Percentiles rank a stretch among this genome's conserved stretches.
phyloP scores from a whole-genome alignment of 1,140 invertebrate genomes.

The Cherax quadricarinatus region DNA sequence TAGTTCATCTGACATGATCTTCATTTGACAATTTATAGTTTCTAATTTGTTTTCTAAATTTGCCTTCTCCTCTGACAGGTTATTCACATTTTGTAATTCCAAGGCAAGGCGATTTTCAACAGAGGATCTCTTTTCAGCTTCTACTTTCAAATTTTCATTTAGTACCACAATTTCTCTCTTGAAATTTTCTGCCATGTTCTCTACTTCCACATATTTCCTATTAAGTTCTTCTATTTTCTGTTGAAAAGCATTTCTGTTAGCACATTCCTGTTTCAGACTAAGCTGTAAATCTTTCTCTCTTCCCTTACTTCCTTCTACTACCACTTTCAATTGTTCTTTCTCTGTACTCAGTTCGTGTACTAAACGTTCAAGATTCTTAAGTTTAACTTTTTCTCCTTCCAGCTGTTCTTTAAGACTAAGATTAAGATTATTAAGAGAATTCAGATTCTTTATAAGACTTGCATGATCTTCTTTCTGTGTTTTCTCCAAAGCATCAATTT shows the following conservation, averaged over 20 bases:
- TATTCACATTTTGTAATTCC: constrained; percentile 5
- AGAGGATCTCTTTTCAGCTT: background rate
- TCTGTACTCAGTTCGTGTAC: background rate
- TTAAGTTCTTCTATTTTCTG: background rate
- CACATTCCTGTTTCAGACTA: background rate
- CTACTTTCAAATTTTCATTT: background rate
- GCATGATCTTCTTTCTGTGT: background rate
- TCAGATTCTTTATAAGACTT: background rate
- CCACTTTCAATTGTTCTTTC: background rate
- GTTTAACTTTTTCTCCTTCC: background rate
- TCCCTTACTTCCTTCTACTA: background rate
- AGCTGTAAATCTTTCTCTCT: background rate
- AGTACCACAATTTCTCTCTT: background rate
- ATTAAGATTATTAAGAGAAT: background rate
- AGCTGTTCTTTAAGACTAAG: constrained; percentile 20
- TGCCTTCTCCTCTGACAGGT: background rate
- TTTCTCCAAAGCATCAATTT: constrained; percentile 27
- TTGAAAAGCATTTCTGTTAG: background rate
- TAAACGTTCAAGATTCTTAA: background rate
- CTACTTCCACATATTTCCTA: background rate
- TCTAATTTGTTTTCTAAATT: background rate
- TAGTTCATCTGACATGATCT: background rate
- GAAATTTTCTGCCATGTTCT: background rate
- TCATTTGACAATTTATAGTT: background rate
- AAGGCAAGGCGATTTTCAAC: background rate